phyloP scores from a whole-genome alignment of 2,888 invertebrate genomes.

The Carterocephalus palaemon region DNA sequence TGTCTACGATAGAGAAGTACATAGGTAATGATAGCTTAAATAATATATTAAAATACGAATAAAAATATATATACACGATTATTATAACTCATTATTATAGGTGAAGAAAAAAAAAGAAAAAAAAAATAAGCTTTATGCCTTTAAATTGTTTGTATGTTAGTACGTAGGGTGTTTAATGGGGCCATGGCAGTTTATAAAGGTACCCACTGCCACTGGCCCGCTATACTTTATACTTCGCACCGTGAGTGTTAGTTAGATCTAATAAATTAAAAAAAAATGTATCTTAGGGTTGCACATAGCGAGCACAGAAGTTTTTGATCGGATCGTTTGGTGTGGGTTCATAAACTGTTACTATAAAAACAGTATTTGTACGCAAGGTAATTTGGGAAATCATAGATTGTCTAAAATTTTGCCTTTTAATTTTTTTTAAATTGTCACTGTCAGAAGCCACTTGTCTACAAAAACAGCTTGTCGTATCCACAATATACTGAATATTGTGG shows the following conservation, averaged over 20 bases:
- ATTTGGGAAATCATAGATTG: no score
- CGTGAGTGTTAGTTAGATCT: conserved; percentile 68
- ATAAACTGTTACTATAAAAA: no score
- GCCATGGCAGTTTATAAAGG: conserved; percentile 56
- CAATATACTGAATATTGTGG: no score
- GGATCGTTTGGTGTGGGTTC: no score
- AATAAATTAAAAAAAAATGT: conserved; percentile 57
- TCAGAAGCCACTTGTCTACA: no score
- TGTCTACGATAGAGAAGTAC: conserved; percentile 75
- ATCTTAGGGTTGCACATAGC: conserved; percentile 42
- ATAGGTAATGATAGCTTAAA: conserved; percentile 67
- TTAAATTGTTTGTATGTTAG: conserved; percentile 75
- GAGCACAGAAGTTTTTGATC: conserved; percentile 13
- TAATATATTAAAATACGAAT: conserved; percentile 73
- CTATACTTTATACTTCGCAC: conserved; percentile 64
- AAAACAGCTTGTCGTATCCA: no score
- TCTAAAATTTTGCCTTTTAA: no score
- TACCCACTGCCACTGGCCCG: conserved; percentile 56
- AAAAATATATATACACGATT: conserved; percentile 78
- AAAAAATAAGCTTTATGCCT: conserved; percentile 76
- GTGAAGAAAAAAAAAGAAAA: conserved; percentile 58
- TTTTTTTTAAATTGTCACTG: no score
- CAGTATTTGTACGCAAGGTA: no score
- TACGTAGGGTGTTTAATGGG: conserved; percentile 59
- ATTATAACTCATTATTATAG: conserved; percentile 72